Conservation (phyloP, 2,113 vertebrate species). For the Loxodonta africana region DNA sequence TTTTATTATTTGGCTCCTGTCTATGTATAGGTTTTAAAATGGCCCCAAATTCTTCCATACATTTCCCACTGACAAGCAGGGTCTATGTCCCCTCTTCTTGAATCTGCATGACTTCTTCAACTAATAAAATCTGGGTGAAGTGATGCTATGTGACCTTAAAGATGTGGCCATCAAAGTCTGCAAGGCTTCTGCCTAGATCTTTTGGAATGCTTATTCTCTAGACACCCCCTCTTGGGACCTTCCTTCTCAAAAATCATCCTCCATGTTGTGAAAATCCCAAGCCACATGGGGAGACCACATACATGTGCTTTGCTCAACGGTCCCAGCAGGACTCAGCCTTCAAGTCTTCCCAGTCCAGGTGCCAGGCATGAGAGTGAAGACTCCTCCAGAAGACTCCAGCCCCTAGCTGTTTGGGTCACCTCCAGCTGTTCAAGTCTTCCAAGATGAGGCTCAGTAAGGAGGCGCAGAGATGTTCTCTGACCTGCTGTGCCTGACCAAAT, state of each 20-base stretch:
- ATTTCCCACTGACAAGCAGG: not conserved
- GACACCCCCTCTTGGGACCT: not conserved
- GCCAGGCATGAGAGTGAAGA: not conserved
- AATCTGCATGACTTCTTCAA: not conserved
- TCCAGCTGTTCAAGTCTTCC: not conserved
- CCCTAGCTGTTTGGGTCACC: not conserved
- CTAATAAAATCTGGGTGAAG: not conserved
- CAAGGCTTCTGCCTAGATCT: not conserved
- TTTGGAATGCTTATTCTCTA: not conserved
- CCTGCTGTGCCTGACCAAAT: not conserved
- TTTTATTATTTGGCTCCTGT: not conserved
- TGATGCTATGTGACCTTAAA: not conserved
- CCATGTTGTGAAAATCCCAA: not conserved
- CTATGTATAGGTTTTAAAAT: not conserved
- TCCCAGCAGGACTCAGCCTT: not conserved
- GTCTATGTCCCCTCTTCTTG: not conserved
- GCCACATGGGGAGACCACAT: not conserved
- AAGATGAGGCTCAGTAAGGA: not conserved
- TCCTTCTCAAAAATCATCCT: not conserved
- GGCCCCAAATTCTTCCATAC: not conserved
- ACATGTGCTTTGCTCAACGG: no score
- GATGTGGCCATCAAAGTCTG: not conserved
- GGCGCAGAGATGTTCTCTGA: not conserved
- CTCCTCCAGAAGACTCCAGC: not conserved
- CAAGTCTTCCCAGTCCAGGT: not conserved